phyloP scores from a whole-genome alignment of 2,797 vertebrate genomes.

The Capromys pilorides region DNA sequence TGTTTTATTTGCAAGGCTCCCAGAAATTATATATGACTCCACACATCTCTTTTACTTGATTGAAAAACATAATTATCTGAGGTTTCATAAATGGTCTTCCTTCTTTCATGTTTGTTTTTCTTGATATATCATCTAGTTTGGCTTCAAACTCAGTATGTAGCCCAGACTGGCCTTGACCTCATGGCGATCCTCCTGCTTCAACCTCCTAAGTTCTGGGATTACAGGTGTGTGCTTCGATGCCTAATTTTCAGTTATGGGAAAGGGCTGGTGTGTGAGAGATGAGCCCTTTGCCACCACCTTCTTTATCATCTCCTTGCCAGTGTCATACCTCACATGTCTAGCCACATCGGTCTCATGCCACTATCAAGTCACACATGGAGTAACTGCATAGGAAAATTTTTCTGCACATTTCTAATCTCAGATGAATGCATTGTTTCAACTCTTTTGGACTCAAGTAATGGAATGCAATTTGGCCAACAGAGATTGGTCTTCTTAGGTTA shows the following conservation, averaged over 20 bases:
- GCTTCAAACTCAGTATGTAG: neutral
- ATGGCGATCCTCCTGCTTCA: neutral
- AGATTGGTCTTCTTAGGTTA: neutral
- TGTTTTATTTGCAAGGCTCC: constrained; percentile 29
- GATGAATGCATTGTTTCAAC: neutral
- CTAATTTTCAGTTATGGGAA: neutral
- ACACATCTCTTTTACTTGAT: constrained; percentile 21
- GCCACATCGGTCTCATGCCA: neutral
- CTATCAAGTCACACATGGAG: neutral
- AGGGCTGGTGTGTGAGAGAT: neutral
- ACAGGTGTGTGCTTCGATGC: neutral
- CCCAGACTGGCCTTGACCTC: neutral
- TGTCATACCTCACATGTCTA: neutral
- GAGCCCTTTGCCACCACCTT: neutral
- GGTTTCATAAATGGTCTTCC: neutral
- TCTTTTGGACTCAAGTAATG: constrained; percentile 8
- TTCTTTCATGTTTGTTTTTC: neutral
- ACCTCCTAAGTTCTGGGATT: neutral
- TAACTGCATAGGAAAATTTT: neutral
- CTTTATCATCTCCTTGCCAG: neutral
- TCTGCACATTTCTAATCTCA: constrained; percentile 6
- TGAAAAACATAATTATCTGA: constrained; percentile 9
- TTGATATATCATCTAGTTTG: neutral
- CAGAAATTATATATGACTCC: neutral
- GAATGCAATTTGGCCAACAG: neutral